These are phyloP conservation scores for Ibycter americanus DNA, from an alignment of 2,797 vertebrate species.

Conservation along the genomic window DNA sequence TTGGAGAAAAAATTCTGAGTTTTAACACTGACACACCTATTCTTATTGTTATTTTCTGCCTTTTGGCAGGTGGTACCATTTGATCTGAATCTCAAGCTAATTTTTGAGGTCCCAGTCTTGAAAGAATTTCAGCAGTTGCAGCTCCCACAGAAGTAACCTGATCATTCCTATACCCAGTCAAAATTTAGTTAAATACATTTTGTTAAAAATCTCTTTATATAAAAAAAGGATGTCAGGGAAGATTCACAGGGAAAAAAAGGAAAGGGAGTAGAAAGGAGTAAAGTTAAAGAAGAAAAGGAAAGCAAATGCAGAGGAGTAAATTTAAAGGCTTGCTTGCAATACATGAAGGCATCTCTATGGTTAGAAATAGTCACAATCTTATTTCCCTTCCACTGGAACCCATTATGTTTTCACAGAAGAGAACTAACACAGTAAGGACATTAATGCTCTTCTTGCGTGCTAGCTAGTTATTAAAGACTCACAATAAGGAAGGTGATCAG, in stretches of 20 bases:
- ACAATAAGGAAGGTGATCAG: conserved; percentile 67
- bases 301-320: neutral
- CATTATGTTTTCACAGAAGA: conserved; percentile 76
- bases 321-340: neutral
- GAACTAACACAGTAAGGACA: conserved; percentile 65
- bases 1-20: neutral
- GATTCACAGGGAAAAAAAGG: neutral
- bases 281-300: neutral
- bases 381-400: conserved; percentile 57
- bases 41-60: neutral
- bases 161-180: neutral
- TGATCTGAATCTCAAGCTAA: neutral
- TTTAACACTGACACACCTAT: neutral
- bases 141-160: neutral
- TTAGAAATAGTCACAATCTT: conserved; percentile 62
- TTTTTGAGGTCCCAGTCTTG: neutral
- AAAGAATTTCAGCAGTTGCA: neutral
- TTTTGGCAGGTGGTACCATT: neutral
- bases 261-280: neutral
- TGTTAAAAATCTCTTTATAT: neutral
- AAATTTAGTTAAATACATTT: neutral
- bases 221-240: neutral
- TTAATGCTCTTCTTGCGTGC: conserved; percentile 81
- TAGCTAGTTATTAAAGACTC: conserved; percentile 74
- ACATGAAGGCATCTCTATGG: conserved; percentile 59